phyloP scores from a whole-genome alignment of 2,888 invertebrate species.

The Drosophila fungiperda region DNA sequence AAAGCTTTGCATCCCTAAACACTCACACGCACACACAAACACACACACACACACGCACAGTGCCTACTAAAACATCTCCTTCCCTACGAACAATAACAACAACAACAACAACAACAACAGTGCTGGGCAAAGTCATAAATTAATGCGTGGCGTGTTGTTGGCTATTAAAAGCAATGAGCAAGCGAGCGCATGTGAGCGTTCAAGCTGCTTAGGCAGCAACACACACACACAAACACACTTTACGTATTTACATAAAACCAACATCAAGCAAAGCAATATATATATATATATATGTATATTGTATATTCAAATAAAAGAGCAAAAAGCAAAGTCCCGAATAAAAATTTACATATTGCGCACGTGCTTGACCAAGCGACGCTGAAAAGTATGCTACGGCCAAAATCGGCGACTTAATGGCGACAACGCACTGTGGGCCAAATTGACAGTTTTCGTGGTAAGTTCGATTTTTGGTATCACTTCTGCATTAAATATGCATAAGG shows the following conservation, averaged over 20 bases:
- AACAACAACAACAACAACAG: constrained; percentile 11
- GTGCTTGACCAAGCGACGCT: constrained; percentile 66
- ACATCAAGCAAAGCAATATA: constrained; percentile 66
- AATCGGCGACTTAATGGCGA: constrained; percentile 65
- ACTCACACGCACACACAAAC: neutral
- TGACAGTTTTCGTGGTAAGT: neutral
- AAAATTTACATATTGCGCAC: constrained; percentile 76
- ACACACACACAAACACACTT: constrained; percentile 30
- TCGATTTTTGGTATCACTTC: neutral
- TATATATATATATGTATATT: constrained; percentile 25
- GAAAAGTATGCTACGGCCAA: constrained; percentile 45
- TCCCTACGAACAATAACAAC: neutral
- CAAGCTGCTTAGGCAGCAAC: constrained; percentile 67
- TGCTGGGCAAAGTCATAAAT: constrained; percentile 68
- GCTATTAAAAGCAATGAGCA: constrained; percentile 80
- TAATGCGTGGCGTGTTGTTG: constrained; percentile 80
- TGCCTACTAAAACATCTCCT: neutral
- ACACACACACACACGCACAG: neutral
- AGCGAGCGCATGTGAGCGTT: constrained; percentile 73
- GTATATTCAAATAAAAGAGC: constrained; percentile 33
- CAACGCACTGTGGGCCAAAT: constrained; percentile 16
- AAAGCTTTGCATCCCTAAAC: constrained; percentile 47
- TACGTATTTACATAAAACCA: constrained; percentile 66
- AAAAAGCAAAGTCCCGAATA: constrained; percentile 36
- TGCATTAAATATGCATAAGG: neutral